These are phyloP conservation scores for Drosophila miranda DNA, from an alignment of 1,140 invertebrate species.

Conservation along the genomic window DNA sequence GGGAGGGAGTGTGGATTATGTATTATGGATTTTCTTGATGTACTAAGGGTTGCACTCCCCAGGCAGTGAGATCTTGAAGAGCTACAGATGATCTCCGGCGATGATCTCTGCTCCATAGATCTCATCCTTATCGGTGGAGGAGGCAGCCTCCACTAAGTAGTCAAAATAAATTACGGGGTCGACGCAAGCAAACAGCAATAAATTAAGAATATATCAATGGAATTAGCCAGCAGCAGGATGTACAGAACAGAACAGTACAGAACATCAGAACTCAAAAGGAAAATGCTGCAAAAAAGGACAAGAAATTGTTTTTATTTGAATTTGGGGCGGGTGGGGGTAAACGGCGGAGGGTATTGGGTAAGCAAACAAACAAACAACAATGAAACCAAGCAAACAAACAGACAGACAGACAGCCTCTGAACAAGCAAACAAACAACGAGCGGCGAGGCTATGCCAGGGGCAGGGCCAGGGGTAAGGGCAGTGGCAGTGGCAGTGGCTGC, in stretches of 20 bases:
- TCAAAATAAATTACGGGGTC: conserved; percentile 68
- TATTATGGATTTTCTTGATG: conserved; percentile 66
- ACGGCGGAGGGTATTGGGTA: conserved; percentile 35
- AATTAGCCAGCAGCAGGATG: conserved; percentile 38
- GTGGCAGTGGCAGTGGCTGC: conserved; percentile 6
- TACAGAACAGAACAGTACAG: neutral
- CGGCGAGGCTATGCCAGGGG: neutral
- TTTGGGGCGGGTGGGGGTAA: conserved; percentile 6
- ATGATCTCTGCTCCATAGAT: conserved; percentile 39
- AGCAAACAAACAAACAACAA: conserved; percentile 71
- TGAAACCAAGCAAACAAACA: conserved; percentile 71
- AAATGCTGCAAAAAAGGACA: conserved; percentile 39
- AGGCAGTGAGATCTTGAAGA: too few species aligned
- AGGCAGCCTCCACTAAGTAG: neutral
- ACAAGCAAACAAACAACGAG: conserved; percentile 55
- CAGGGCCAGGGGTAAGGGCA: conserved; percentile 9
- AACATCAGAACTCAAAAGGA: conserved; percentile 19
- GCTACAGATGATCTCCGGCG: neutral
- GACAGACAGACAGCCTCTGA: conserved; percentile 47
- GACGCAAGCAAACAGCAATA: conserved; percentile 66
- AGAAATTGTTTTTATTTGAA: conserved; percentile 62
- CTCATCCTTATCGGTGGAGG: neutral
- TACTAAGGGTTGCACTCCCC: conserved; percentile 39
- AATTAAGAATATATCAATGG: conserved; percentile 76
- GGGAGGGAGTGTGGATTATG: conserved; percentile 22